Base-by-base conservation (phyloP, 35 echinoderm and acorn worm species). In the Strongylocentrotus purpuratus region DNA sequence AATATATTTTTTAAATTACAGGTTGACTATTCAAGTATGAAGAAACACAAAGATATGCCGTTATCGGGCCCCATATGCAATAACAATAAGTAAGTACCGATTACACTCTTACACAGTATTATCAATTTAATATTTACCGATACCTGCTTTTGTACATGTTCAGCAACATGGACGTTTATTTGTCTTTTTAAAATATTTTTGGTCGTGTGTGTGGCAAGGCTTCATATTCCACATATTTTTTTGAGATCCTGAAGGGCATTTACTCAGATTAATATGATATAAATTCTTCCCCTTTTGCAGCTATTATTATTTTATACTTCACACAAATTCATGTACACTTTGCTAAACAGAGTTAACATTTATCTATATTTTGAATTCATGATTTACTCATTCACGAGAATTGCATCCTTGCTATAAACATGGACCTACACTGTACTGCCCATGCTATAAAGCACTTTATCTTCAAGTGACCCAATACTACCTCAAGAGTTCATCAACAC, bases 31-130 rank as follows among this genome's bases (percentile, higher is more conserved):
- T 47, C 91, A 13, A 93, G 91, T 32, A 58, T 58, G 46, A 93
- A 93, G 91, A 93, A 58, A 58, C 91, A 58, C 4, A 93, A 93
- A 93, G 91, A 93, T 47, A 31, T 93, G 45, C 91, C 91, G 28
- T 58, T 93, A 58, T 93, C 91, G 13, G 91, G 91, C 48, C 91
- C 91, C 20, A 58, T 93, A 33, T 93, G 46, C 48, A 58, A 93
- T 46, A 93, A 58, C n/a, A 93, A 58, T 46, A 93, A 58, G 91
- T 93, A 48, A 93, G 91, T 46, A 45, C 18, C 7, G 22, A 78
- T n/a, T 5, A 28, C 65, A 28, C 28, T 78, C 28, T n/a, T 78
- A 78, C 20, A n/a, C 22, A 78, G 20, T 7, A n/a, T 78, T 78
- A n/a, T 78, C 65, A 78, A 2, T 31, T 28, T 2, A 78, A 28